phyloP scores from a whole-genome alignment of 2,888 invertebrate species.

The Polietes domitor region DNA sequence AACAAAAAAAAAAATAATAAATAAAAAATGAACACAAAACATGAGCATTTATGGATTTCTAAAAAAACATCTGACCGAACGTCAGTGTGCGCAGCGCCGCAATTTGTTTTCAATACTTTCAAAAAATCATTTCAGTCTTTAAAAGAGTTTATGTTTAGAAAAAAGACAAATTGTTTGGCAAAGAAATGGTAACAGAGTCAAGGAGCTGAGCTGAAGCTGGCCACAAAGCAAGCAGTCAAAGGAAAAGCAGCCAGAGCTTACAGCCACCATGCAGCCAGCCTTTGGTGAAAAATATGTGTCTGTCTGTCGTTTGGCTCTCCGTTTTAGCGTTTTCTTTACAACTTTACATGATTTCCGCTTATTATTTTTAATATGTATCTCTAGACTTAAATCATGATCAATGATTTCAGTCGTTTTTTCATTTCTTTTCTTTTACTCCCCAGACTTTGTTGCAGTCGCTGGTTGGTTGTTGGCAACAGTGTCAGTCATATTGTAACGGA shows the following conservation, averaged over 20 bases:
- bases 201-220: conserved; percentile 6
- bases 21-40: conserved; percentile 15
- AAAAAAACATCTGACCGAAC: not conserved
- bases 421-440: conserved; percentile 9
- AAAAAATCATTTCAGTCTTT: conserved; percentile 22
- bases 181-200: conserved; percentile 54
- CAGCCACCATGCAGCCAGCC: conserved; percentile 2
- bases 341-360: conserved; percentile 65
- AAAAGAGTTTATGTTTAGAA: conserved; percentile 1
- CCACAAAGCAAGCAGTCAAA: not conserved
- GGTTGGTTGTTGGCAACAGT: conserved; percentile 34
- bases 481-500: conserved; percentile 65
- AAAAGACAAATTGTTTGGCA: conserved; percentile 59
- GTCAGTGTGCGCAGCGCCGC: not conserved
- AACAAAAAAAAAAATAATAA: not conserved
- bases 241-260: not conserved
- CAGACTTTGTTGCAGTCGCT: conserved; percentile 36
- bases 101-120: conserved; percentile 47
- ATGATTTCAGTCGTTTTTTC: conserved; percentile 60
- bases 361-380: conserved; percentile 50
- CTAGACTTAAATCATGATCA: conserved; percentile 61
- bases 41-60: conserved; percentile 11
- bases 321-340: conserved; percentile 18
- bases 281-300: conserved; percentile 38
- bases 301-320: conserved; percentile 21